These are phyloP conservation scores for Adelognathus sp. DNA, from an alignment of 2,888 invertebrate species.

Conservation along the genomic window DNA sequence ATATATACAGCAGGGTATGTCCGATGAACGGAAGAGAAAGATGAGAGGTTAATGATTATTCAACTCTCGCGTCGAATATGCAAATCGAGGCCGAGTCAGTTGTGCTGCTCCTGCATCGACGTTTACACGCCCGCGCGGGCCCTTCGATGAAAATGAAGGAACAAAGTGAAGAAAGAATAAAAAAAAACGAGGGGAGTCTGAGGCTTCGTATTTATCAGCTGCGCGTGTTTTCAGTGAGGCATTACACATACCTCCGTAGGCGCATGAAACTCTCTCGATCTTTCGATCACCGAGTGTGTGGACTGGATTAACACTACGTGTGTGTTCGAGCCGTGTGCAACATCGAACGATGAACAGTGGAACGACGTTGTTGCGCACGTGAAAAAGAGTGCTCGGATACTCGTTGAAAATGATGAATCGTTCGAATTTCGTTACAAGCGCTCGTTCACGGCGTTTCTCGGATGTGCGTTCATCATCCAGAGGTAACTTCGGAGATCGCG, in stretches of 20 bases:
- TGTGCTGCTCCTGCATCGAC: slow-evolving; percentile 44
- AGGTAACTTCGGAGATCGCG: background rate
- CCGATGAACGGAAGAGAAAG: slow-evolving; percentile 11
- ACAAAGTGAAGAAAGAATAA: background rate
- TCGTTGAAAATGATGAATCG: slow-evolving; percentile 60
- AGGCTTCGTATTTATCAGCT: slow-evolving; percentile 37
- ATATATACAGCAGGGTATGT: background rate
- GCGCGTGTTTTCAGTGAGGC: background rate
- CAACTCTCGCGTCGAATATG: slow-evolving; percentile 34
- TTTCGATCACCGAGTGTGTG: slow-evolving; percentile 2
- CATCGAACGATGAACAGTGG: background rate
- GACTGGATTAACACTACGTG: slow-evolving; percentile 47
- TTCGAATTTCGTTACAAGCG: slow-evolving; percentile 58
- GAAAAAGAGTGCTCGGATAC: slow-evolving; percentile 46
- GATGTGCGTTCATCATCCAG: slow-evolving; percentile 46
- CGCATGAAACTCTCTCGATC: slow-evolving; percentile 18
- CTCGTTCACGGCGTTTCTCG: slow-evolving; percentile 54
- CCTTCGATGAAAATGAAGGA: slow-evolving; percentile 7
- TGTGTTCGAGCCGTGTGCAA: slow-evolving; percentile 22
- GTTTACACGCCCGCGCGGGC: slow-evolving; percentile 30
- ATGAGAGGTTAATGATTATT: slow-evolving; percentile 39
- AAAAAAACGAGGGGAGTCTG: background rate
- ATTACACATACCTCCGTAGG: background rate
- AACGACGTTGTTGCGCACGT: background rate
- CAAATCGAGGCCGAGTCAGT: slow-evolving; percentile 41